Conservation (phyloP, 2,888 invertebrate genomes). For the Trachelus troglodyta region DNA sequence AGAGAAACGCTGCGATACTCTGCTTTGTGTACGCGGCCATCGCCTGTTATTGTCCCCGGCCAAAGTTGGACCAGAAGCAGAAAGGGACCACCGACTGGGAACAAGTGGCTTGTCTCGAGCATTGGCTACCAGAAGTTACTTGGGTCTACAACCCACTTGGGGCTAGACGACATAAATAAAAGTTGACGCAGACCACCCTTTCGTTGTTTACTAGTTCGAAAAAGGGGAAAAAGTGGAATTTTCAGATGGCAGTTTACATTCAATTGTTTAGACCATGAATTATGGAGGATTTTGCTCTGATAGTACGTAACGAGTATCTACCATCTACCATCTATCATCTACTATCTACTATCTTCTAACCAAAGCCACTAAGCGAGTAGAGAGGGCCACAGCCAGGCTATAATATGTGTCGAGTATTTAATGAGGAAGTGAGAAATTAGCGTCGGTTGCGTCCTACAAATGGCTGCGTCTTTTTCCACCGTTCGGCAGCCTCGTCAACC, state of each 20-base stretch:
- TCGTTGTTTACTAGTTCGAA: neutral
- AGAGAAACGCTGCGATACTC: no score
- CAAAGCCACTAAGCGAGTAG: slow-evolving; percentile 23
- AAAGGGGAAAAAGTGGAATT: slow-evolving; percentile 16
- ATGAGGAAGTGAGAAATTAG: slow-evolving; percentile 66
- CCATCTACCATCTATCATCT: no score
- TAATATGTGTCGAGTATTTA: slow-evolving; percentile 60
- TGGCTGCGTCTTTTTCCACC: slow-evolving; percentile 42
- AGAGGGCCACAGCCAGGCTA: slow-evolving; percentile 47
- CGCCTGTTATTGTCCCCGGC: no score
- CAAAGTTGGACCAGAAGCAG: no score
- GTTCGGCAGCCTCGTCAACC: slow-evolving; percentile 48
- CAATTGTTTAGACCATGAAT: no score
- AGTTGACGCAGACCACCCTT: neutral
- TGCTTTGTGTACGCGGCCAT: no score
- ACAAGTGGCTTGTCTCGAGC: slow-evolving; percentile 1
- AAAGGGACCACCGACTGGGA: slow-evolving; percentile 1
- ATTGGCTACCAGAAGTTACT: slow-evolving; percentile 5
- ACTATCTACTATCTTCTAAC: no score
- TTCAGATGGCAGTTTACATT: no score
- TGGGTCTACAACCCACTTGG: neutral
- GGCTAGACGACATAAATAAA: neutral
- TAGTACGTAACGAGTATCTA: no score
- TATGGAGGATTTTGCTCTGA: no score
- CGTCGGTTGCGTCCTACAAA: slow-evolving; percentile 46